phyloP scores from a whole-genome alignment of 2,113 vertebrate genomes.

The Pelobates fuscus region DNA sequence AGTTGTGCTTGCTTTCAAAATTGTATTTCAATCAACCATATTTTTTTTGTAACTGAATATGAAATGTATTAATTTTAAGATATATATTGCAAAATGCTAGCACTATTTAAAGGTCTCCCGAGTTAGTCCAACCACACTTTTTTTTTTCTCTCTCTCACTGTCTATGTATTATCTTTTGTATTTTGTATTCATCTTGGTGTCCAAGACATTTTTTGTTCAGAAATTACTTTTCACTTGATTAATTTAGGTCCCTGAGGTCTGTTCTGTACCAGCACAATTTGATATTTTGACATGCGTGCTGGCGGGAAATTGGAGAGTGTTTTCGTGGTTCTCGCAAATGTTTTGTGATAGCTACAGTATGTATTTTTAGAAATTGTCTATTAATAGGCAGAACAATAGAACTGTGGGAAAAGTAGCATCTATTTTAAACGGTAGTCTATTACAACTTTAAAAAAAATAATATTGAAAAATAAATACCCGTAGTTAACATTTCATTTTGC shows the following conservation, averaged over 20 bases:
- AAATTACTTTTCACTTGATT: conserved; percentile 50
- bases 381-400: conserved; percentile 17
- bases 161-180: neutral
- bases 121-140: neutral
- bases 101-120: too few species aligned
- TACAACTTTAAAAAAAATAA: too few species aligned
- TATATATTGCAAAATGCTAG: too few species aligned
- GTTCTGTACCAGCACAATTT: conserved; percentile 44
- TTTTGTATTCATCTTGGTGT: conserved; percentile 5
- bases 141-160: neutral
- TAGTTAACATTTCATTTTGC: too few species aligned
- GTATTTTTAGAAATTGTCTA: conserved; percentile 29
- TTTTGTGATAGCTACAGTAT: conserved; percentile 29
- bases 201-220: conserved; percentile 25
- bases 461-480: too few species aligned
- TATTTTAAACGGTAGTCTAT: neutral
- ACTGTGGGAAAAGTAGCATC: conserved; percentile 11
- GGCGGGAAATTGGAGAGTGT: conserved; percentile 38
- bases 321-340: conserved; percentile 35
- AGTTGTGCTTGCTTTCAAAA: too few species aligned
- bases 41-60: too few species aligned
- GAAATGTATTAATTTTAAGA: too few species aligned
- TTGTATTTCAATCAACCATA: too few species aligned
- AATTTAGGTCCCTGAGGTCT: conserved; percentile 43
- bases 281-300: conserved; percentile 49